A percentile compares a stretch with the other conserved stretches of the same genome.
Conservation (phyloP, 2,113 vertebrate species). For the Solea senegalensis region DNA sequence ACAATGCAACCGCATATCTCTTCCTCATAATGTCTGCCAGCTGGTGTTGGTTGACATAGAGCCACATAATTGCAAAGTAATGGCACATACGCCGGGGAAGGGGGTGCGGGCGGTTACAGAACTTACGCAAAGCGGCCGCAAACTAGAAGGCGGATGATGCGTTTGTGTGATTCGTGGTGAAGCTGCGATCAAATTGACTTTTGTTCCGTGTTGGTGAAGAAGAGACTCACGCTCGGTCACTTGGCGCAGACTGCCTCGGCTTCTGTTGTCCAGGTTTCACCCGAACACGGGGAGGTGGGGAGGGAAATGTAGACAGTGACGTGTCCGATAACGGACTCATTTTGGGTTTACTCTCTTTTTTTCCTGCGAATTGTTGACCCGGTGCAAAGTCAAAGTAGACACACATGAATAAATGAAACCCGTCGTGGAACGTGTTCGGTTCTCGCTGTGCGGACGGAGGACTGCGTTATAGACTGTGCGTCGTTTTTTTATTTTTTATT, state of each 20-base stretch:
- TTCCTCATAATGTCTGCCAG: background rate
- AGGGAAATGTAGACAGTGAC: conserved; percentile 23
- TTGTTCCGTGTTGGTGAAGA: conserved; percentile 35
- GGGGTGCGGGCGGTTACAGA: conserved; percentile 25
- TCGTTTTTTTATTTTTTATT: background rate
- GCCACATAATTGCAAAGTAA: conserved; percentile 25
- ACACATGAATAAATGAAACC: background rate
- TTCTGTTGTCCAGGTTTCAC: conserved; percentile 4
- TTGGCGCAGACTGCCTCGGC: background rate
- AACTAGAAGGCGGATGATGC: conserved; percentile 67
- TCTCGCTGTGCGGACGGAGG: conserved; percentile 19
- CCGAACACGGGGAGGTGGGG: conserved; percentile 11
- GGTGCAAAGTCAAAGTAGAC: conserved; percentile 70
- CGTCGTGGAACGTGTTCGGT: conserved; percentile 1
- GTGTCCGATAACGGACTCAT: conserved; percentile 69
- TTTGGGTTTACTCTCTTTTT: conserved; percentile 24
- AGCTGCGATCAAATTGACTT: conserved; percentile 73
- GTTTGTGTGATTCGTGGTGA: conserved; percentile 73
- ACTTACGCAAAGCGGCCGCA: conserved; percentile 55
- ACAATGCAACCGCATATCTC: background rate
- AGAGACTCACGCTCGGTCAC: background rate
- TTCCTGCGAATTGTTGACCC: conserved; percentile 51
- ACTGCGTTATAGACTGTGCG: conserved; percentile 36
- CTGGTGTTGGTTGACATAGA: background rate
- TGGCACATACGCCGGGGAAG: background rate